Conservation (phyloP, 2,797 vertebrate species). For the Sorex maritimensis region DNA sequence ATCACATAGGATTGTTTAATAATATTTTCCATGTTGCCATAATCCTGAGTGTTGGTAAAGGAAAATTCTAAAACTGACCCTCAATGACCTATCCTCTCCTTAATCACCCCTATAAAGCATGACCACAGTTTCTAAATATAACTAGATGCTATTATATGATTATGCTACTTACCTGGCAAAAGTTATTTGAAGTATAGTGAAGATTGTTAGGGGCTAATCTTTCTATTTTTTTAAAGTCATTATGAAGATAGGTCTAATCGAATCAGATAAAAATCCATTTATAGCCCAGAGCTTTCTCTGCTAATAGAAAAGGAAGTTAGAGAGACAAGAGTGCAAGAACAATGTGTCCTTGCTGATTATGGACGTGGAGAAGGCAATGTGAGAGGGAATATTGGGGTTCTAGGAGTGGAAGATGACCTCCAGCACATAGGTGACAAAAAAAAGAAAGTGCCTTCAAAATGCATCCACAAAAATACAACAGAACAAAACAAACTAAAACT, state of each 20-base stretch:
- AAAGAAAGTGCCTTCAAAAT: neutral
- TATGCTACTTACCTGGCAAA: neutral
- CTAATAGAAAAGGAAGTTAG: neutral
- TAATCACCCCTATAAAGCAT: neutral
- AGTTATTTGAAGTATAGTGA: neutral
- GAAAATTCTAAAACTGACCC: neutral
- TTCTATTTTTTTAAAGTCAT: neutral
- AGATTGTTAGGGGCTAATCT: neutral
- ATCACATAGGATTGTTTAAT: neutral
- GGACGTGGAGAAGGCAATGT: neutral
- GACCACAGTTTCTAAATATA: neutral
- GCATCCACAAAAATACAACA: neutral
- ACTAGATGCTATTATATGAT: neutral
- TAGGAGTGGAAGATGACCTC: neutral
- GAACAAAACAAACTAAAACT: neutral
- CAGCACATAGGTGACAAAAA: neutral
- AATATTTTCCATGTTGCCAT: neutral
- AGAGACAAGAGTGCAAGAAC: neutral
- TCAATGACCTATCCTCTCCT: accelerated
- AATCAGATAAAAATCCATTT: neutral
- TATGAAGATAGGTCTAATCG: neutral
- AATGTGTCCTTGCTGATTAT: neutral
- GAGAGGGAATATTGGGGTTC: neutral
- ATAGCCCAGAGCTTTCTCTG: neutral
- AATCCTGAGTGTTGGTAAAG: neutral